Evolutionary conservation across 2,888 invertebrate genomes (phyloP).

Genomic region (Ypsolopha scabrella): DNA sequence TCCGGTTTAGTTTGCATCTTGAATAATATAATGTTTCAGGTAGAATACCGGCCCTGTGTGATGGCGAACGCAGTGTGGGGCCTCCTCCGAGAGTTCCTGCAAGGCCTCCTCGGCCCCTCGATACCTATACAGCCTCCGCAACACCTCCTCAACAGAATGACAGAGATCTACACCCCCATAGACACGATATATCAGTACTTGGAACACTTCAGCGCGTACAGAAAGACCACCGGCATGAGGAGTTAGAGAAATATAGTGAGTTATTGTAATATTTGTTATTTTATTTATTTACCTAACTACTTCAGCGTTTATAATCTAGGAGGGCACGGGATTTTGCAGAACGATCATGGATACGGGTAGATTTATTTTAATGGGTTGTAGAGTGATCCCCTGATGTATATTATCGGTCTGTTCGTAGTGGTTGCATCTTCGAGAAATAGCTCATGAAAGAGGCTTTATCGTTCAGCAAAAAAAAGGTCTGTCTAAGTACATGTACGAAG

Average conservation of each 20-base stretch:
- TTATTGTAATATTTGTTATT: not conserved
- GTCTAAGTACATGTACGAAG: too few relatives aligned
- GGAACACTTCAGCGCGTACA: constrained; percentile 91
- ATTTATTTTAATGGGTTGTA: too few relatives aligned
- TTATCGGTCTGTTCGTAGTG: too few relatives aligned
- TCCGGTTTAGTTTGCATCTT: too few relatives aligned
- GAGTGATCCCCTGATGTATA: too few relatives aligned
- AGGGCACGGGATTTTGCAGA: too few relatives aligned
- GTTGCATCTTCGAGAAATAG: too few relatives aligned
- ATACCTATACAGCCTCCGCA: constrained; percentile 81
- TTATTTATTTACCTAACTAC: not conserved
- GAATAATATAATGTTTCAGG: constrained; percentile 66
- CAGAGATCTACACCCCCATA: constrained; percentile 88
- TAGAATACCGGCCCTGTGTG: constrained; percentile 92
- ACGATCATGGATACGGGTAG: too few relatives aligned
- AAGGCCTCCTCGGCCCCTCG: constrained; percentile 86
- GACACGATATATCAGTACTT: constrained; percentile 95
- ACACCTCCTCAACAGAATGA: constrained; percentile 80
- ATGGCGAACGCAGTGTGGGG: constrained; percentile 93
- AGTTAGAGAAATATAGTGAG: constrained; percentile 14
- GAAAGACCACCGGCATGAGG: constrained; percentile 77
- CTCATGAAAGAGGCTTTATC: too few relatives aligned
- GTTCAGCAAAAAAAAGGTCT: too few relatives aligned
- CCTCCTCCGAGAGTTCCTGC: constrained; percentile 90
- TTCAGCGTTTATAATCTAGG: too few relatives aligned